These are phyloP conservation scores for Heliothis subflexa DNA, from an alignment of 1,140 invertebrate genomes.

Conservation along the genomic window DNA sequence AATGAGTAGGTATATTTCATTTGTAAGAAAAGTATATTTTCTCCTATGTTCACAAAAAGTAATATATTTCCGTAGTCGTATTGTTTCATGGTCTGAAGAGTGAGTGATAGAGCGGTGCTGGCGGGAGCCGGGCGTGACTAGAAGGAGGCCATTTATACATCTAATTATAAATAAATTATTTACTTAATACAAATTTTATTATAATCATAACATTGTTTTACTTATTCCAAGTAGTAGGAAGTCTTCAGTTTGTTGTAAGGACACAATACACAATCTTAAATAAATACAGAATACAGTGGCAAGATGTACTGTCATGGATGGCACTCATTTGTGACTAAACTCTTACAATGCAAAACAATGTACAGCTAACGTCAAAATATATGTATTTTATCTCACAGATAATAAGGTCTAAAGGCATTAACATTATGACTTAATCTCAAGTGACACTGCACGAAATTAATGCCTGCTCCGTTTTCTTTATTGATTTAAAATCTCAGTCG, in stretches of 20 bases:
- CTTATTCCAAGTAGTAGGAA: constrained; percentile 16
- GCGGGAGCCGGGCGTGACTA: constrained; percentile 26
- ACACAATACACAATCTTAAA: constrained; percentile 18
- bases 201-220: constrained; percentile 46
- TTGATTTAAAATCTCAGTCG: constrained; percentile 31
- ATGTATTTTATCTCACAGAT: constrained; percentile 17
- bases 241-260: constrained; percentile 13
- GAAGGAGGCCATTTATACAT: constrained; percentile 41
- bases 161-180: constrained; percentile 50
- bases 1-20: constrained; percentile 47
- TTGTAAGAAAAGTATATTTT: constrained; percentile 33
- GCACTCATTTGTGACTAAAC: constrained; percentile 43
- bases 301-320: constrained; percentile 41
- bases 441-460: constrained; percentile 13
- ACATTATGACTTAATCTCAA: constrained; percentile 17
- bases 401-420: neutral
- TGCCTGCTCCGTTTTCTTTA: neutral
- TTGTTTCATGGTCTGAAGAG: constrained; percentile 34
- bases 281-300: constrained; percentile 33
- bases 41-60: constrained; percentile 47
- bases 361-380: constrained; percentile 6
- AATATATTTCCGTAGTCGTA: constrained; percentile 47
- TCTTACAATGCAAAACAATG: constrained; percentile 34
- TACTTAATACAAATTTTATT: constrained; percentile 45
- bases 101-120: constrained; percentile 39